phyloP scores from a whole-genome alignment of 1,140 invertebrate genomes.

The Frieseomelitta varia region DNA sequence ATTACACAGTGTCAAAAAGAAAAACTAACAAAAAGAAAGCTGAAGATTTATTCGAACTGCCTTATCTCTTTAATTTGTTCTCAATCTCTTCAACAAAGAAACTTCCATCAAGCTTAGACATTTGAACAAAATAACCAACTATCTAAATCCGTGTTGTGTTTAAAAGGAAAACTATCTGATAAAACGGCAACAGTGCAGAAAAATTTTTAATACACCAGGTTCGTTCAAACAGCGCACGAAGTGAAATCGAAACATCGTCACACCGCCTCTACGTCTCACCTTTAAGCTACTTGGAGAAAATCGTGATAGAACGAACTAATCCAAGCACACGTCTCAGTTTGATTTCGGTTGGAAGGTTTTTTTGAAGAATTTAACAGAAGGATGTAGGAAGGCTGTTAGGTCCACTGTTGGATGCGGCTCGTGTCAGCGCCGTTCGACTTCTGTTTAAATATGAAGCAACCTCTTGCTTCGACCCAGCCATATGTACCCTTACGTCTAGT shows the following conservation, averaged over 20 bases:
- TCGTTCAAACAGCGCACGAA: not conserved
- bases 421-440: slow-evolving; percentile 51
- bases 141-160: no score
- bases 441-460: slow-evolving; percentile 74
- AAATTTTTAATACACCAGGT: not conserved
- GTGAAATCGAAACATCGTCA: not conserved
- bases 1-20: not conserved
- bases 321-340: slow-evolving; percentile 59
- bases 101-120: no score
- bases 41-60: no score
- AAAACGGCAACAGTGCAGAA: not conserved
- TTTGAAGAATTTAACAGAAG: slow-evolving; percentile 57
- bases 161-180: no score
- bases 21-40: no score
- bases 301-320: slow-evolving; percentile 73
- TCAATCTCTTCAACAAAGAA: no score
- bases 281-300: slow-evolving; percentile 74
- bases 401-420: slow-evolving; percentile 77
- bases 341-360: slow-evolving; percentile 22
- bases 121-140: no score
- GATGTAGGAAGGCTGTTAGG: slow-evolving; percentile 59
- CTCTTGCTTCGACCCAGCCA: slow-evolving; percentile 55
- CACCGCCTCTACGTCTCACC: slow-evolving; percentile 8
- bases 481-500: slow-evolving; percentile 69
- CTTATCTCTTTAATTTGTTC: no score